Base-by-base conservation (phyloP, 92 coral and sea anemone species). In the Epizoanthus illoricatus region DNA sequence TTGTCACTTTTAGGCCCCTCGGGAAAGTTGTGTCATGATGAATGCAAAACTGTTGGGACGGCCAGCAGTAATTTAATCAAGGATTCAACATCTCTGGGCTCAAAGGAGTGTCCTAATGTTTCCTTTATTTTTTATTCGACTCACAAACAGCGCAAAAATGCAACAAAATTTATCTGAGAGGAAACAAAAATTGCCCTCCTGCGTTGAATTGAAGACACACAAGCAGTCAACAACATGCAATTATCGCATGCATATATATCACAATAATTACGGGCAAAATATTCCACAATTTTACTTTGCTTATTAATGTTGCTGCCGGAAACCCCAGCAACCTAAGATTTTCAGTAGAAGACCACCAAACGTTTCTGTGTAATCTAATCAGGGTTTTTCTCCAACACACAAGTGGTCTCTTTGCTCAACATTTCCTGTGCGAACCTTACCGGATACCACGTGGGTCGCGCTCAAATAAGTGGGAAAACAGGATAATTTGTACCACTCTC, bases 361-460 rank as follows among this genome's bases (percentile, higher is more conserved):
- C 13, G 40, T 65, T 65, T 24, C 71, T 28, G 71, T 65, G 71
- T 28, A 65, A 65, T 43, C 72, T 67, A 5, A 21, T 15, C 42
- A 23, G 41, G 60, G n/a, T 23, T 39, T 39, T 59, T 17, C 23
- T 5, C 40, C 43, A 15, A 75, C 55, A 49, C 55, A 49, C 11
- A 49, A 49, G 55, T n/a, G 21, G 19, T 17, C 43, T 11, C 16
- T 69, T 19, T 62, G 18, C 20, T 20, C 5, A 3, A 4, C 42
- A 78, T 78, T 78, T 63, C 82, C 82, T 78, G 82, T 40, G 7
- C 54, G 5, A 28, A 21, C 2, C 9, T 5, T 5, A 58, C 70
- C 69, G 81, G 70, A 78, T 41, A 45, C 67, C 82, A 63, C 61
- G 71, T 63, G 80, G 28, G 15, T 8, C 7, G 49, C 21, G 71